Conservation (phyloP, 2,797 vertebrate genomes). For the Sebastes steindachneri region DNA sequence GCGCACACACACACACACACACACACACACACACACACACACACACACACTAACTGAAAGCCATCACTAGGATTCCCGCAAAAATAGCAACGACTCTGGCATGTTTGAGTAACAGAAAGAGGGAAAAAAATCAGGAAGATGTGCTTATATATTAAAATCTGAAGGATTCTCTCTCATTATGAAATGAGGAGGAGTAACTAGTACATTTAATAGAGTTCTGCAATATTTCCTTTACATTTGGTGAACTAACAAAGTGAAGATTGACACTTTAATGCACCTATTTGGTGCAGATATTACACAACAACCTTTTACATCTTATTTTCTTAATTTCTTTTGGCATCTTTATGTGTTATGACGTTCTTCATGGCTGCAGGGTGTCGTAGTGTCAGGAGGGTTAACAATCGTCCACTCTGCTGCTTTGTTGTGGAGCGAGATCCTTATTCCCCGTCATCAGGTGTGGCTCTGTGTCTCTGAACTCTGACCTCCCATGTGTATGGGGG, state of each 20-base stretch:
- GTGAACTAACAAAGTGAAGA: background rate
- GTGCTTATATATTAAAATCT: background rate
- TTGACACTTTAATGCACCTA: background rate
- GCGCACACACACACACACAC: conserved; percentile 4
- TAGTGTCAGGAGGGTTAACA: background rate
- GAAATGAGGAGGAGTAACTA: background rate
- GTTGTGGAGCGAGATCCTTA: conserved; percentile 13
- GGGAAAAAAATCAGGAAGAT: background rate
- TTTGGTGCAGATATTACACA: background rate
- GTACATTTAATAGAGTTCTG: background rate
- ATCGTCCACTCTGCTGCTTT: conserved; percentile 23
- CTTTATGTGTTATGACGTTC: background rate
- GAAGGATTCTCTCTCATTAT: background rate
- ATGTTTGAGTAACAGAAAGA: background rate
- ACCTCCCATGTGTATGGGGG: conserved; percentile 18
- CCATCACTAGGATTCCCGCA: conserved; percentile 27
- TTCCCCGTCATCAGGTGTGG: conserved; percentile 31
- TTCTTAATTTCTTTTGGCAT: background rate
- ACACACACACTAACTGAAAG: conserved; percentile 12
- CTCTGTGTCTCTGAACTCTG: conserved; percentile 37
- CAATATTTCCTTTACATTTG: background rate
- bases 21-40: conserved; percentile 17
- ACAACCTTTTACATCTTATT: background rate
- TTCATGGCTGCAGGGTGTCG: background rate
- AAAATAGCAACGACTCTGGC: conserved; percentile 34